These are phyloP conservation scores for Drosophila greeni DNA, from an alignment of 2,888 invertebrate genomes.

Conservation along the genomic window DNA sequence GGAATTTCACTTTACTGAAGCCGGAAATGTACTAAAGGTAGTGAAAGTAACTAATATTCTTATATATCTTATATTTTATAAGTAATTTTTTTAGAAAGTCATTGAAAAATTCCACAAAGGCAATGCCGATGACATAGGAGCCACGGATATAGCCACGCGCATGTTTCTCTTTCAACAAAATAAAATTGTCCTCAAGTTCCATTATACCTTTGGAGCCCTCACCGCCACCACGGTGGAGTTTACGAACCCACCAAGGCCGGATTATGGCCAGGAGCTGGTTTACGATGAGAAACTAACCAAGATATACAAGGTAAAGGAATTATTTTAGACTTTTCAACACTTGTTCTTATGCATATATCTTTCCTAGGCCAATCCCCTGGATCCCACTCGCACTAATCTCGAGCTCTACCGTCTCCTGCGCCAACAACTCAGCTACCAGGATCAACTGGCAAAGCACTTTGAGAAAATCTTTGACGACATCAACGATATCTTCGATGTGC, in stretches of 20 bases:
- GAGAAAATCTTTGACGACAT: conserved; percentile 78
- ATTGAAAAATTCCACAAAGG: conserved; percentile 84
- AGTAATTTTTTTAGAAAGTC: conserved; percentile 79
- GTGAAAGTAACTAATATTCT: conserved; percentile 8
- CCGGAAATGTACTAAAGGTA: conserved; percentile 56
- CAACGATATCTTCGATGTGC: conserved; percentile 78
- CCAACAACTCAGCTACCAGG: conserved; percentile 83
- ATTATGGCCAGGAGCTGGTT: conserved; percentile 84
- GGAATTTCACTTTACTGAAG: conserved; percentile 62
- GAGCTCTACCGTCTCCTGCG: conserved; percentile 83
- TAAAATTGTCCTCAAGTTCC: conserved; percentile 77
- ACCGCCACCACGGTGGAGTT: conserved; percentile 81
- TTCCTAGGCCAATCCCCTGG: conserved; percentile 83
- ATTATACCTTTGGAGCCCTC: conserved; percentile 75
- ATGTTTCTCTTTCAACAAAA: conserved; percentile 83
- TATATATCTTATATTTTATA: no score
- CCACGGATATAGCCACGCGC: conserved; percentile 83
- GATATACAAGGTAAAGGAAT: conserved; percentile 82
- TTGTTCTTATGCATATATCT: background rate
- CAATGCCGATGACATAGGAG: conserved; percentile 68
- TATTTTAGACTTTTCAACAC: background rate
- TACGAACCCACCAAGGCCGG: conserved; percentile 84
- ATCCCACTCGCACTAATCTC: conserved; percentile 82
- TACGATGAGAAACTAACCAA: conserved; percentile 83
- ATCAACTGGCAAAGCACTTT: conserved; percentile 81